Evolutionary conservation across 2,888 invertebrate genomes (phyloP), one percentile per base, ranked within the genome.

Genomic region (Onchidella celtica): DNA sequence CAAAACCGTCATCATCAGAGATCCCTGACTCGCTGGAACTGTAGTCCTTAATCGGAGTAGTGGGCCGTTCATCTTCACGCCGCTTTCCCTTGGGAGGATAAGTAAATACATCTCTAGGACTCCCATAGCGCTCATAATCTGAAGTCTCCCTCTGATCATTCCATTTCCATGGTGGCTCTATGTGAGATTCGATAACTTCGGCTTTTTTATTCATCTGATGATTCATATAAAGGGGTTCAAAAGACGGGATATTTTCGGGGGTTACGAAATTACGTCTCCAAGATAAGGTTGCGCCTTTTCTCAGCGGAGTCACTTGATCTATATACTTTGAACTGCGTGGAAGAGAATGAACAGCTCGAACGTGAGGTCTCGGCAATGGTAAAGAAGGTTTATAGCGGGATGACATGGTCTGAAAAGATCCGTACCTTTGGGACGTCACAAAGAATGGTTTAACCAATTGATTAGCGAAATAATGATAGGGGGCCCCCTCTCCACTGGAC

Each of bases 21-120:
- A 86, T 85, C 1, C 85, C 86, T 3, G 86, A 86, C 40, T 86
- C 86, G 59, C 84, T 84, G 9, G 85, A 84, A 66, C 85, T 86
- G 79, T 86, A 86, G 66, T 86, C 86, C 32, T 79, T 68, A 63
- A 55, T 36, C 0, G 86, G 85, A 2, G 85, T 68, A 1, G 73
- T 2, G 11, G 84, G 81, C 36, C 83, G 55, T n/a, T 24, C 29
- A 1, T 29, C 40, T 21, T 57, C 47, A 34, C 36, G 29, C 1
- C 3, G 17, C 21, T 47, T 47, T 4, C 21, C 32, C 6, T 47
- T 24, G 0, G 68, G 21, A 11, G 55, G 57, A 14, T 75, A 47
- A 2, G 65, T 32, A 0, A 29, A 47, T 36, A 59, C 24, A 38
- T n/a, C 57, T 11, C 61, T 38, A 11, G 55, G 36, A 36, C 27